Conservation (phyloP, 2,888 invertebrate species). For the Ellobium chinense region DNA sequence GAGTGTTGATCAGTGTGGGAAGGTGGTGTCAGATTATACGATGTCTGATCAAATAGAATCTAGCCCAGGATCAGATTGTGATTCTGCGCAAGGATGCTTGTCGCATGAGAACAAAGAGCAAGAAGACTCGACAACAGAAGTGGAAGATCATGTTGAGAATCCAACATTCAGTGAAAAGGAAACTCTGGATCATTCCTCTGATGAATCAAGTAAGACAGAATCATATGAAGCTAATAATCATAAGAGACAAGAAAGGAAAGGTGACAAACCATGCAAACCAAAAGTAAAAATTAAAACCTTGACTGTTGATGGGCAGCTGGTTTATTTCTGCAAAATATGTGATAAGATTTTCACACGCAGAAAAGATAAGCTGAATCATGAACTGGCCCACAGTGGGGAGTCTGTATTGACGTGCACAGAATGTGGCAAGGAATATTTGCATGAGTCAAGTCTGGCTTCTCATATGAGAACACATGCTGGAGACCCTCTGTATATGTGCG, state of each 20-base stretch:
- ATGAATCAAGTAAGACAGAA: background rate
- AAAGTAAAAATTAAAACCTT: constrained; percentile 45
- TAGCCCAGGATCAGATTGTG: background rate
- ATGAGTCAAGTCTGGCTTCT: constrained; percentile 44
- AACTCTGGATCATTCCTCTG: background rate
- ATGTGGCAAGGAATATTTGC: constrained; percentile 46
- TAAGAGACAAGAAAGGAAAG: constrained; percentile 2
- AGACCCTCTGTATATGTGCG: constrained; percentile 42
- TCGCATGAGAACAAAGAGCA: background rate
- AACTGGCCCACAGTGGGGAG: constrained; percentile 44
- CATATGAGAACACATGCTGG: constrained; percentile 45
- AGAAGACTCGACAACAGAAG: background rate
- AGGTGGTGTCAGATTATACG: too few relatives aligned
- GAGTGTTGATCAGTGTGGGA: too few relatives aligned
- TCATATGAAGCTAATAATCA: background rate
- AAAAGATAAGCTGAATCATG: constrained; percentile 47
- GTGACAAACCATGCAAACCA: constrained; percentile 26
- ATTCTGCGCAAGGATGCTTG: background rate
- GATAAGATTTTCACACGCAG: constrained; percentile 45
- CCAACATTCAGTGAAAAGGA: constrained; percentile 13
- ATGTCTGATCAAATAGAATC: background rate
- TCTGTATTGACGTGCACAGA: constrained; percentile 39
- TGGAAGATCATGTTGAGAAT: background rate
- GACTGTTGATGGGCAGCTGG: constrained; percentile 46
- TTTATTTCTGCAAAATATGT: constrained; percentile 46